These are phyloP conservation scores for Myotis daubentonii DNA, from an alignment of 2,797 vertebrate genomes.

Conservation along the genomic window DNA sequence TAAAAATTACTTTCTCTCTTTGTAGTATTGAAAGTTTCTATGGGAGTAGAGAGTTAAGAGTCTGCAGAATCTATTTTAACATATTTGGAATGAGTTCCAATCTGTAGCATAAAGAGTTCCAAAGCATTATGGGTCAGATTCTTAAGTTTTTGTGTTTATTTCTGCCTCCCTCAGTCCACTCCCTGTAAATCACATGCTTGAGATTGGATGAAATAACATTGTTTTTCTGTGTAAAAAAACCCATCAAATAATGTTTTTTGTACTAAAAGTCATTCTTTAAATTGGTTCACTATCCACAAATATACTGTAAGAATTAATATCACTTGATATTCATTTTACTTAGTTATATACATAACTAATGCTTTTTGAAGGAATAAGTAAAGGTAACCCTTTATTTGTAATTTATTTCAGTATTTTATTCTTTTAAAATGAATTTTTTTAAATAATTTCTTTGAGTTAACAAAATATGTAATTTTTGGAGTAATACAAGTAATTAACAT, in stretches of 20 bases:
- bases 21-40: background rate
- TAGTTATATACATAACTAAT: background rate
- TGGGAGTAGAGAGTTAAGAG: background rate
- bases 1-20: constrained; percentile 17
- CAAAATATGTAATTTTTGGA: background rate
- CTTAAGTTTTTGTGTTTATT: background rate
- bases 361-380: background rate
- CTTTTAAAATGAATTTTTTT: background rate
- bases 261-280: background rate
- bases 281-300: background rate
- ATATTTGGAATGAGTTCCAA: background rate
- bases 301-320: background rate
- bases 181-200: background rate
- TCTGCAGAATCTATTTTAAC: constrained; percentile 1
- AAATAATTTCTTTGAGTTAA: background rate
- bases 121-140: constrained; percentile 3
- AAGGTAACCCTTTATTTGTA: background rate
- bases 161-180: background rate
- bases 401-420: constrained; percentile 2
- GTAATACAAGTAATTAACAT: background rate
- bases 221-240: background rate
- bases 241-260: background rate
- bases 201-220: background rate
- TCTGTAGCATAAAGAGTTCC: constrained; percentile 5
- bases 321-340: background rate